These are phyloP conservation scores for Jordanella pulchra DNA, from an alignment of 2,797 vertebrate genomes.

Conservation along the genomic window DNA sequence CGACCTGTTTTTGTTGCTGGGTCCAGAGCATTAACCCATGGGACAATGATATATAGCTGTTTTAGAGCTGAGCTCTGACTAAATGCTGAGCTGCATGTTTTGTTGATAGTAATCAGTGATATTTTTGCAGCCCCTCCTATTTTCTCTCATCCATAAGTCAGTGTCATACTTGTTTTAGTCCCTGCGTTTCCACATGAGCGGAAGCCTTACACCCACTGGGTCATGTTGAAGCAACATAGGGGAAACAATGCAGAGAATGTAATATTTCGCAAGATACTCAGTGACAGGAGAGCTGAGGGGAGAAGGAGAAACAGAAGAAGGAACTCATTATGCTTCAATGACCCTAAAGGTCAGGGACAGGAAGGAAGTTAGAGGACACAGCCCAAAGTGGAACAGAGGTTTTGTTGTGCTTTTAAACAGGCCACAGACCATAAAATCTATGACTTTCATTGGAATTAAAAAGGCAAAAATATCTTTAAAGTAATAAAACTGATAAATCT, in stretches of 20 bases:
- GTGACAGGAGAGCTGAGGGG: constrained; percentile 25
- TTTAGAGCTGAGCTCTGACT: constrained; percentile 19
- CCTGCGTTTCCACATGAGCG: constrained; percentile 25
- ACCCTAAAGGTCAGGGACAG: constrained; percentile 69
- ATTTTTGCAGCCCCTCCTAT: constrained; percentile 53
- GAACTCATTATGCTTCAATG: constrained; percentile 60
- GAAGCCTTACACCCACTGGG: constrained; percentile 36
- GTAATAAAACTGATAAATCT: constrained; percentile 9
- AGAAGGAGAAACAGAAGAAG: constrained; percentile 48
- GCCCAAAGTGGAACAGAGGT: constrained; percentile 28
- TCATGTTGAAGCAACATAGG: constrained; percentile 40
- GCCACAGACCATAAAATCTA: constrained; percentile 36
- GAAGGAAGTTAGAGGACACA: constrained; percentile 62
- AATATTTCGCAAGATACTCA: constrained; percentile 36
- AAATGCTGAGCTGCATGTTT: constrained; percentile 45
- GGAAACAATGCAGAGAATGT: constrained; percentile 26
- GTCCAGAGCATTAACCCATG: constrained; percentile 14
- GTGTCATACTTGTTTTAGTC: constrained; percentile 36
- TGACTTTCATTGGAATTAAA: constrained; percentile 18
- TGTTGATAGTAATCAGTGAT: constrained; percentile 52
- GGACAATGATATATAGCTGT: constrained; percentile 40
- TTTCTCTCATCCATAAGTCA: constrained; percentile 59
- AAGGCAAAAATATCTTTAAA: constrained; percentile 11
- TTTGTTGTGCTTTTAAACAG: constrained; percentile 32
- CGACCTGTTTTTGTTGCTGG: constrained; percentile 31